Evolutionary conservation across 2,888 invertebrate species (phyloP).

Genomic region (Phyto melanocephala): DNA sequence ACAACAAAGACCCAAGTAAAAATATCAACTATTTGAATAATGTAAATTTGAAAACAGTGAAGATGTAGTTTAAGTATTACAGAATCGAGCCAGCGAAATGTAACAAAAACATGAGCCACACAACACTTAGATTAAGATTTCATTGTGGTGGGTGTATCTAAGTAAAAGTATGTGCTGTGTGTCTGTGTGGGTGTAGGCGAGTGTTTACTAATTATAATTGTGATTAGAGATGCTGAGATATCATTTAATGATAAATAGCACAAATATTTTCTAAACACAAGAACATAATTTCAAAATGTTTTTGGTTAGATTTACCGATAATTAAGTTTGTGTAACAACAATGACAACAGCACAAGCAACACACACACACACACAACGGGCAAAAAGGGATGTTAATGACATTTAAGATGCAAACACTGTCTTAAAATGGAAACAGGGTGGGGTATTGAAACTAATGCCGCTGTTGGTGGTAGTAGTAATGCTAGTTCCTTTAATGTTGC

Average conservation of each 20-base stretch:
- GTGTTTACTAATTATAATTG: slow-evolving; percentile 61
- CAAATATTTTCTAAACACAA: slow-evolving; percentile 53
- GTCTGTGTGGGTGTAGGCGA: background rate
- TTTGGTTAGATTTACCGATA: slow-evolving; percentile 62
- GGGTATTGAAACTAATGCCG: slow-evolving; percentile 1
- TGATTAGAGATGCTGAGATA: slow-evolving; percentile 64
- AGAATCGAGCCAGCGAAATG: background rate
- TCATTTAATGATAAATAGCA: slow-evolving; percentile 59
- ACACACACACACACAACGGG: background rate
- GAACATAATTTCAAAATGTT: slow-evolving; percentile 62
- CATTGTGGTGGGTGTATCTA: background rate
- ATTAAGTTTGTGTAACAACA: slow-evolving; percentile 59
- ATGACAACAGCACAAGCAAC: slow-evolving; percentile 3
- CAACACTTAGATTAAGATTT: slow-evolving; percentile 28
- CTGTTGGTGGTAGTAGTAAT: background rate
- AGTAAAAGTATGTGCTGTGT: background rate
- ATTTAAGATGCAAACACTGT: background rate
- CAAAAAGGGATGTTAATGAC: slow-evolving; percentile 37
- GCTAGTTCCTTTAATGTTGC: background rate
- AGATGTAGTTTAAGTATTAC: slow-evolving; percentile 12
- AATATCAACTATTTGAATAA: background rate
- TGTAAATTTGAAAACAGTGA: background rate
- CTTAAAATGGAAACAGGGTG: background rate
- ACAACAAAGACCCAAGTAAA: background rate
- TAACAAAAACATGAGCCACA: background rate